Evolutionary conservation across 1,140 invertebrate genomes (phyloP).

Genomic region (Leptonema lineaticorne): DNA sequence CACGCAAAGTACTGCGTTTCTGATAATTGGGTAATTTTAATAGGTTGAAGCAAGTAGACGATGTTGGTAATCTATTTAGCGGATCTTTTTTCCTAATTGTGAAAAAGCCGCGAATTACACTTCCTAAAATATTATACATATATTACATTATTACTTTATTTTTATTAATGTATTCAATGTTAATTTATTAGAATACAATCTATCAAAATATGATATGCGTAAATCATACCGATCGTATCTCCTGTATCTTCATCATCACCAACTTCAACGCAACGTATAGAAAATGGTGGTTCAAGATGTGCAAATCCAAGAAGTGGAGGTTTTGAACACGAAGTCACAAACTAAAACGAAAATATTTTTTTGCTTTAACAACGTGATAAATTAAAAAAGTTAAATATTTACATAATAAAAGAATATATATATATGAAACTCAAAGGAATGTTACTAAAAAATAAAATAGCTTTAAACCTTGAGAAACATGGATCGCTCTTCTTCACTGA

Average conservation of each 20-base stretch:
- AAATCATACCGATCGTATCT: slow-evolving; percentile 80
- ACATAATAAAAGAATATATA: no score
- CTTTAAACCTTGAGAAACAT: slow-evolving; percentile 84
- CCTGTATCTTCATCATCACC: slow-evolving; percentile 98
- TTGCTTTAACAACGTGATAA: no score
- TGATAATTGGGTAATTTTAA: slow-evolving; percentile 99
- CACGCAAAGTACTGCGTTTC: slow-evolving; percentile 89
- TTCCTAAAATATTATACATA: slow-evolving; percentile 59
- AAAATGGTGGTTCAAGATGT: slow-evolving; percentile 97
- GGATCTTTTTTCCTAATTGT: slow-evolving; percentile 96
- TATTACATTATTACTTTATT: background rate
- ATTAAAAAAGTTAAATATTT: no score
- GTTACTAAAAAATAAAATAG: slow-evolving; percentile 16
- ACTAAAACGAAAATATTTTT: slow-evolving; percentile 67
- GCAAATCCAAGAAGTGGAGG: slow-evolving; percentile 96
- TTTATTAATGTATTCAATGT: no score
- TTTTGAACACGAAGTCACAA: slow-evolving; percentile 98
- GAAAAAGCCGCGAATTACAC: slow-evolving; percentile 96
- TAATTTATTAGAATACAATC: no score
- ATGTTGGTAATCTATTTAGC: slow-evolving; percentile 92
- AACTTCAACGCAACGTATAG: slow-evolving; percentile 98
- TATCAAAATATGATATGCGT: background rate
- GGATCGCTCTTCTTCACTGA: slow-evolving; percentile 85
- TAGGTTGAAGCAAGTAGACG: slow-evolving; percentile 99
- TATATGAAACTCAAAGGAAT: no score